Conservation (phyloP, 1,140 invertebrate genomes). For the silkworm (Bombyx mori) region ASM3026992v2 NC_085117.1:5093001-5093500, state of each 20-base stretch:
- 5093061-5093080: not conserved
- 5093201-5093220: constrained; percentile 6
- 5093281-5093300: constrained; percentile 3
- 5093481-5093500: constrained; percentile 8
- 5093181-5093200: not conserved
- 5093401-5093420: constrained; percentile 11
- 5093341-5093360: constrained; percentile 8
- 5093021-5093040: not conserved
- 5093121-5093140: not conserved
- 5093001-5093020: not conserved
- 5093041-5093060: too few species aligned
- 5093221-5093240: constrained; percentile 8
- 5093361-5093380: constrained; percentile 14
- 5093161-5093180: not conserved
- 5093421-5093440: constrained; percentile 8
- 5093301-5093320: not conserved
- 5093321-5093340: not conserved
- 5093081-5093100: constrained; percentile 1
- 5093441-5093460: constrained; percentile 12
- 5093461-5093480: constrained; percentile 16
- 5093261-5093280: not conserved
- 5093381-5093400: constrained; percentile 20
- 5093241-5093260: not conserved
- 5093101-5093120: not conserved
- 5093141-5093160: not conserved